Conservation (phyloP, 2,888 invertebrate genomes). For the Drosophila atripex region DNA sequence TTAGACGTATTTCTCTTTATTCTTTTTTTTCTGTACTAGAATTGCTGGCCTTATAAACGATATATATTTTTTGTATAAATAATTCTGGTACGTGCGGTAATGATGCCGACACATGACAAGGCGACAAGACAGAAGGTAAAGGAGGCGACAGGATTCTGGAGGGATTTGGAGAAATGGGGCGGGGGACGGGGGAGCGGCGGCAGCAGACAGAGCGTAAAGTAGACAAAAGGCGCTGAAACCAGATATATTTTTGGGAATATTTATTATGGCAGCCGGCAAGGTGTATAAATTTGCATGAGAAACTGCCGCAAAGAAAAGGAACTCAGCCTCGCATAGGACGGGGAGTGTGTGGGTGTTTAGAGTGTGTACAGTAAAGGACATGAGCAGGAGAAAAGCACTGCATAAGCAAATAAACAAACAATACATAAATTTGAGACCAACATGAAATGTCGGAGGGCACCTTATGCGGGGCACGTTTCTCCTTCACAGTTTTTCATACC, state of each 20-base stretch:
- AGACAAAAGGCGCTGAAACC: conserved; percentile 77
- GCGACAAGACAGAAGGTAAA: conserved; percentile 53
- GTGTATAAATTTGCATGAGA: conserved; percentile 77
- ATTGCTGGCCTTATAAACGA: conserved; percentile 61
- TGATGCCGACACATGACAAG: conserved; percentile 83
- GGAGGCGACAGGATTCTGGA: conserved; percentile 11
- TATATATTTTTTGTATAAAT: conserved; percentile 78
- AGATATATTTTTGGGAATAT: conserved; percentile 74
- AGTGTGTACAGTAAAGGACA: conserved; percentile 7
- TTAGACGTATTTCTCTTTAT: not conserved
- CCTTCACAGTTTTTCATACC: conserved; percentile 2
- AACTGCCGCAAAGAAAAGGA: conserved; percentile 42
- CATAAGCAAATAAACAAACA: conserved; percentile 77
- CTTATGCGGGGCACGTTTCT: conserved; percentile 64
- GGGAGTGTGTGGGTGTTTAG: not conserved
- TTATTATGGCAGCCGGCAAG: conserved; percentile 66
- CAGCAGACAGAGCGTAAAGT: conserved; percentile 34
- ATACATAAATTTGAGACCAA: conserved; percentile 64
- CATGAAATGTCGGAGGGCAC: conserved; percentile 19
- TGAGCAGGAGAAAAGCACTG: conserved; percentile 60
- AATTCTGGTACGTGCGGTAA: conserved; percentile 82
- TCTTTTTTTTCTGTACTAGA: conserved; percentile 1
- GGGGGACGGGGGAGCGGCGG: not conserved
- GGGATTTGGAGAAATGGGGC: not conserved
- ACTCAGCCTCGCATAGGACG: conserved; percentile 15